These are phyloP conservation scores for Capitella teleta DNA, from an alignment of 1,140 invertebrate species.

Conservation along the genomic window DNA sequence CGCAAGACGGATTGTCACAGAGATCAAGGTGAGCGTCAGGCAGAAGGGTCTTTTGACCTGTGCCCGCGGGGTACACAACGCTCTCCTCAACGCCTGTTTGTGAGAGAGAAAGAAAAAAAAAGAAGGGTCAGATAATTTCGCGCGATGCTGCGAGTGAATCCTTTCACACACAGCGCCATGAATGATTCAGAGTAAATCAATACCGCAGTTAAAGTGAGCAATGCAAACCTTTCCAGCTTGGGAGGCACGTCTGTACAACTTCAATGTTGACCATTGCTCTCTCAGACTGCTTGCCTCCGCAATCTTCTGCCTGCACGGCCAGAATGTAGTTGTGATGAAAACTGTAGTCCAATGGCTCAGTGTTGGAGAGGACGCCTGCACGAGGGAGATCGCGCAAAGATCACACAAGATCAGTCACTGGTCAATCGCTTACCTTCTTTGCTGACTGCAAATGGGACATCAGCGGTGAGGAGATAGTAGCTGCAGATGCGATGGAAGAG, in stretches of 20 bases:
- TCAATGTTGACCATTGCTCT: conserved; percentile 90
- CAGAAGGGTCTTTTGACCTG: no score
- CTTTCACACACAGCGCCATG: no score
- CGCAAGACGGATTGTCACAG: no score
- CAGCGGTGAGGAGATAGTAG: conserved; percentile 77
- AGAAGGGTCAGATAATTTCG: no score
- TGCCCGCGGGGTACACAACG: no score
- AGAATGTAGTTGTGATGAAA: conserved; percentile 88
- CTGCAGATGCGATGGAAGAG: conserved; percentile 89
- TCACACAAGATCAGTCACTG: neutral
- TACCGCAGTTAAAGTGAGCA: no score
- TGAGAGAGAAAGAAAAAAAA: no score
- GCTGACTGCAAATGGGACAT: conserved; percentile 75
- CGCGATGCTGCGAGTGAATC: no score
- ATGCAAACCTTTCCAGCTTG: conserved; percentile 61
- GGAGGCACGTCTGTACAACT: conserved; percentile 62
- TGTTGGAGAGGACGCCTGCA: conserved; percentile 73
- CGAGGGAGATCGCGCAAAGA: neutral
- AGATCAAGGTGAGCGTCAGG: conserved; percentile 72
- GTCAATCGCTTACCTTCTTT: conserved; percentile 56
- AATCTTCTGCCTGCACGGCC: conserved; percentile 86
- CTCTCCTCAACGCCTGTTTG: no score
- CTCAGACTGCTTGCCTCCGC: conserved; percentile 59
- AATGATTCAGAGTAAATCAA: no score
- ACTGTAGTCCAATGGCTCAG: conserved; percentile 79